These are phyloP conservation scores for Himalopsyche japonica DNA, from an alignment of 2,888 invertebrate genomes.

Conservation along the genomic window DNA sequence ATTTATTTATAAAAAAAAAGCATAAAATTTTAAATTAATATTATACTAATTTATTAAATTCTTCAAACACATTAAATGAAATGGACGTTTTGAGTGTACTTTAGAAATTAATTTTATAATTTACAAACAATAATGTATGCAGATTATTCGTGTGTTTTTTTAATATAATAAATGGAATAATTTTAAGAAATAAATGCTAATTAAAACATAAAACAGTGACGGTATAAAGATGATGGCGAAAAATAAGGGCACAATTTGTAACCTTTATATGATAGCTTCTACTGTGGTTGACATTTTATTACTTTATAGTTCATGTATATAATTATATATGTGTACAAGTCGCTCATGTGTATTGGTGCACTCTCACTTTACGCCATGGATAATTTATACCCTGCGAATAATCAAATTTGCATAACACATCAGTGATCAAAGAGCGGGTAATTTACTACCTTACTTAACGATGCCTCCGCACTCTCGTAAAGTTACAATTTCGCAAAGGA, in stretches of 20 bases:
- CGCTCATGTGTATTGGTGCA: slow-evolving; percentile 1
- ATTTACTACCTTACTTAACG: slow-evolving; percentile 32
- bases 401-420: slow-evolving; percentile 41
- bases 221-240: not conserved
- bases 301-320: not conserved
- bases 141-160: no score
- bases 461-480: not conserved
- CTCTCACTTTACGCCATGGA: slow-evolving; percentile 12
- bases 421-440: slow-evolving; percentile 40
- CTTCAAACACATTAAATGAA: no score
- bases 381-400: slow-evolving; percentile 37
- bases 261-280: not conserved
- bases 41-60: no score
- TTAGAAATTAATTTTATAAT: no score
- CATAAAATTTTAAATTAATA: no score
- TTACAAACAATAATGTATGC: no score
- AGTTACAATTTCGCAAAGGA: not conserved
- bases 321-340: not conserved
- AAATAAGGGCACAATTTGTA: not conserved
- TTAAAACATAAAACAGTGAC: no score
- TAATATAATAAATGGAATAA: no score
- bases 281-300: not conserved
- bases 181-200: no score
- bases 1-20: no score
- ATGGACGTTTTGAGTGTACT: no score